A percentile compares a stretch with the other conserved stretches of the same genome.
These are phyloP conservation scores for Ochropleura leucogaster DNA, from an alignment of 2,888 invertebrate genomes.

Conservation along the genomic window DNA sequence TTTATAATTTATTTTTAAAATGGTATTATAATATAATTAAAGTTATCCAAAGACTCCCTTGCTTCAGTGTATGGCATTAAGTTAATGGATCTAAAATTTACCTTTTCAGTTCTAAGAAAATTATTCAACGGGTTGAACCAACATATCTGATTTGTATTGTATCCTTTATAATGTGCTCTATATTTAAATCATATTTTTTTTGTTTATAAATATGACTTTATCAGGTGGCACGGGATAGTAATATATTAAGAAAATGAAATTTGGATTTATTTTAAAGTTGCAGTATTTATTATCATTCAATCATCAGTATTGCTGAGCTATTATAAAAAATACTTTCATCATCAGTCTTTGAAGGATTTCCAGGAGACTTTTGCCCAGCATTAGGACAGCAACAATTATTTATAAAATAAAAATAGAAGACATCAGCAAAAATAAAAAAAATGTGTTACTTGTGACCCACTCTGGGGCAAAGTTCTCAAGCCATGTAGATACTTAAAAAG, in stretches of 20 bases:
- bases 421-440: not conserved
- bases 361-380: not conserved
- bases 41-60: not conserved
- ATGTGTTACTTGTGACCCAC: not conserved
- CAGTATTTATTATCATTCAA: not conserved
- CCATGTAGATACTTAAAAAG: not conserved
- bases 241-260: not conserved
- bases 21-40: not conserved
- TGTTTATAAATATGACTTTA: not conserved
- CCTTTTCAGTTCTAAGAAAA: conserved; percentile 65
- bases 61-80: not conserved
- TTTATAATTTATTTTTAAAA: not conserved
- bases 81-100: conserved; percentile 10
- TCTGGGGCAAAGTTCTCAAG: not conserved
- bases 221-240: not conserved
- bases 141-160: conserved; percentile 67
- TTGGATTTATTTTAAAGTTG: not conserved
- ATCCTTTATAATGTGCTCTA: conserved; percentile 71
- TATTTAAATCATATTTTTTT: not conserved
- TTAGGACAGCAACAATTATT: not conserved
- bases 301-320: not conserved
- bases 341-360: not conserved
- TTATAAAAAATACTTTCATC: not conserved
- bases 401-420: not conserved
- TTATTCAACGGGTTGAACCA: conserved; percentile 42